These are phyloP conservation scores for Enteromius trimaculatus DNA, from an alignment of 2,797 vertebrate genomes.

Conservation along the genomic window DNA sequence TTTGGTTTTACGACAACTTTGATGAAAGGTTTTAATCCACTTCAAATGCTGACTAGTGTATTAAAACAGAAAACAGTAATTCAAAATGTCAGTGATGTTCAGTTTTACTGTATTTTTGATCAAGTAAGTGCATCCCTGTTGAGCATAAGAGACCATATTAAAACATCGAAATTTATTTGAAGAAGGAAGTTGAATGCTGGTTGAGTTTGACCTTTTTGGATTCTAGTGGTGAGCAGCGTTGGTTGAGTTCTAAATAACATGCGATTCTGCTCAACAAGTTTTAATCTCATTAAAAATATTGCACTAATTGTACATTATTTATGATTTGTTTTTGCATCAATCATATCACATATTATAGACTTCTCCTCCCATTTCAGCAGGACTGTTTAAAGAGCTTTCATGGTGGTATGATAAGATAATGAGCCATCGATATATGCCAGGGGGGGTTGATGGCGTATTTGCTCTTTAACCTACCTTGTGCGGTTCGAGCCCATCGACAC, in stretches of 20 bases:
- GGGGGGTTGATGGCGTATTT: constrained; percentile 49
- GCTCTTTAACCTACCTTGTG: constrained; percentile 38
- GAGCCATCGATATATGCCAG: constrained; percentile 37
- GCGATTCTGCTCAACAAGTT: not conserved
- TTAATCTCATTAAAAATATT: not conserved
- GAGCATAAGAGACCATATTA: not conserved
- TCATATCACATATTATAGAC: not conserved
- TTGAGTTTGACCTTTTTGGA: not conserved
- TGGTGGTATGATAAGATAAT: constrained; percentile 46
- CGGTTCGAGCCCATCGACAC: not conserved
- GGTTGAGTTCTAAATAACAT: not conserved
- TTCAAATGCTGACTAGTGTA: not conserved
- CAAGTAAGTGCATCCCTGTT: not conserved
- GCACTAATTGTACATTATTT: constrained; percentile 10
- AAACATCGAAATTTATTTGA: not conserved
- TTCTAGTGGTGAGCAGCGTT: not conserved
- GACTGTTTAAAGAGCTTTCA: constrained; percentile 19
- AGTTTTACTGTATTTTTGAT: not conserved
- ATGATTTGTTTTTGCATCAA: constrained; percentile 3
- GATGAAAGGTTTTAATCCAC: too few species aligned
- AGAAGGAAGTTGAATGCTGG: not conserved
- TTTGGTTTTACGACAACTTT: too few species aligned
- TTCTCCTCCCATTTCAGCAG: constrained; percentile 18
- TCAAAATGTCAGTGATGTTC: not conserved
- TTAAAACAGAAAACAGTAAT: not conserved